Evolutionary conservation across 2,113 vertebrate genomes (phyloP), one percentile per base, ranked within the genome.

Genomic region (Nannospalax galili): DNA sequence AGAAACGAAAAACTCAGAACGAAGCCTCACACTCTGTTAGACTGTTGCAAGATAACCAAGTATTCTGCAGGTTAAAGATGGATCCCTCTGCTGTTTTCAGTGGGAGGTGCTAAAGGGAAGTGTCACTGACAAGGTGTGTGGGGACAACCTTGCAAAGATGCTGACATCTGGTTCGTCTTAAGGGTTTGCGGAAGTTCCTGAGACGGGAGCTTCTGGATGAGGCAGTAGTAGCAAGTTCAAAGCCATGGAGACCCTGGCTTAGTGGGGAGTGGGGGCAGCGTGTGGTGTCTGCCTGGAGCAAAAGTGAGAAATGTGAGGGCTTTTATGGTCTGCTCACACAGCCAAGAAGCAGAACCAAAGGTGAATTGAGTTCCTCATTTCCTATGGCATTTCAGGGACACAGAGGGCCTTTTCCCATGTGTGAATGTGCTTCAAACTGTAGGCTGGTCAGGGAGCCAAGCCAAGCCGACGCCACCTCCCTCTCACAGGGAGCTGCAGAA

Each of bases 331-430:
- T 64, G 40, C n/a, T 73, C 26, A 52, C 11, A 65, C 6, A 24
- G 96, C 88, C 88, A 95, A 94, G 96, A 91, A 77, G 73, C 30
- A 37, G 69, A 90, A 37, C 75, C 45, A 28, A 35, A 74, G 92
- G 85, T 0, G 42, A 69, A 11, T 12, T 0, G 2, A 89, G 58
- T 26, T 42, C 74, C 67, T 30, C 22, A 17, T 19, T 86, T 70
- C 70, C 92, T 58, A 56, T 4, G 7, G 72, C 0, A 48, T 72
- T 74, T 85, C 67, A 20, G 74, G 45, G 84, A 72, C 48, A 52
- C 62, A 1, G 42, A 56, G 16, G n/a, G 0, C 87, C 77, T 80
- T 45, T 56, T 64, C 15, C 58, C 70, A 0, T 0, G 19, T 60
- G 52, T 65, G 88, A 70, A 48, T 4, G 1, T 14, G 52, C 42